Evolutionary conservation across 1,140 invertebrate genomes (phyloP).

Genomic region (Pseudomyrmex gracilis): DNA sequence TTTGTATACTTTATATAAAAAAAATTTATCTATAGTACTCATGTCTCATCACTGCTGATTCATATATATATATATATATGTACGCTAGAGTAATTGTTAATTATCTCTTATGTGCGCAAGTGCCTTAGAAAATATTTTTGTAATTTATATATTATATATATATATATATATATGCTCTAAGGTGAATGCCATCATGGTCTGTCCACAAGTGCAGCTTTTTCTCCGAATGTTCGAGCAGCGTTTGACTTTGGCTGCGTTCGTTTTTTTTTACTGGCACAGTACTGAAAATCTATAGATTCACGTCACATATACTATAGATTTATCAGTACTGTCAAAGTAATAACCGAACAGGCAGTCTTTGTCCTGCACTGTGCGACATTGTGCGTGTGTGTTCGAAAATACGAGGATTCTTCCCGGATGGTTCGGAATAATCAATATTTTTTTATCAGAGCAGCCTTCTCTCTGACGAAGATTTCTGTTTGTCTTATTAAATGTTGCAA

Average conservation of each 20-base stretch:
- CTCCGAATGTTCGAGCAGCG: constrained; percentile 54
- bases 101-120: constrained; percentile 66
- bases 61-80: constrained; percentile 27
- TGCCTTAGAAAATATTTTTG: constrained; percentile 79
- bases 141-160: constrained; percentile 70
- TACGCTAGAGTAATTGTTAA: constrained; percentile 64
- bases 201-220: constrained; percentile 70
- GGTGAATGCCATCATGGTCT: constrained; percentile 48
- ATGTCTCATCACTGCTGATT: constrained; percentile 40
- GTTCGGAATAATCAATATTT: constrained; percentile 38
- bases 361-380: neutral
- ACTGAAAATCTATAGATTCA: too few species aligned
- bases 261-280: too few species aligned
- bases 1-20: constrained; percentile 32
- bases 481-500: constrained; percentile 23
- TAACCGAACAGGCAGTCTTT: too few species aligned
- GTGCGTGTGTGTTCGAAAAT: constrained; percentile 10
- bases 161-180: constrained; percentile 12
- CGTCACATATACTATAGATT: too few species aligned
- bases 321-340: too few species aligned
- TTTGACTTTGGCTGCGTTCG: constrained; percentile 60
- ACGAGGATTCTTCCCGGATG: constrained; percentile 17
- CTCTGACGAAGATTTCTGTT: constrained; percentile 45
- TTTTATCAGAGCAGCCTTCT: too few species aligned
- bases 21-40: constrained; percentile 54